Percentiles rank a stretch among this genome's conserved stretches.
These are phyloP conservation scores for Toxotes chatareus DNA, from an alignment of 2,113 vertebrate species.

Conservation along the genomic window DNA sequence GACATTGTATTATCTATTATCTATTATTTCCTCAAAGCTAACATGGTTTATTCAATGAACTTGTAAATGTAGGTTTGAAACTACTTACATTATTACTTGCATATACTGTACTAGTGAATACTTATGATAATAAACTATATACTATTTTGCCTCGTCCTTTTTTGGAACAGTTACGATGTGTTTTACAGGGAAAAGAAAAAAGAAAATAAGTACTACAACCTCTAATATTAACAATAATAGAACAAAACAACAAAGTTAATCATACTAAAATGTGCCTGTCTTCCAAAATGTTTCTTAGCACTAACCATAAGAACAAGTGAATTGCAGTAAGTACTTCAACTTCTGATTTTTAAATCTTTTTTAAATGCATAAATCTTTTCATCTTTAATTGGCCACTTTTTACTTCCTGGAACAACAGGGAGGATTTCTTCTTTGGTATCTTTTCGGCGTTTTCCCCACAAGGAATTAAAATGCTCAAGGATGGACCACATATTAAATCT, in stretches of 20 bases:
- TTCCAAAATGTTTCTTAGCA: not conserved
- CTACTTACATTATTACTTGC: not conserved
- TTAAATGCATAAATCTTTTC: not conserved
- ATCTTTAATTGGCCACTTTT: fast-evolving
- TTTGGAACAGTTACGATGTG: not conserved
- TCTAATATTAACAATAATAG: not conserved
- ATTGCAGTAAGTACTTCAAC: not conserved
- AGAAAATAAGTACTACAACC: not conserved
- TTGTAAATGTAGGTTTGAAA: not conserved
- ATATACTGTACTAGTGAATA: not conserved
- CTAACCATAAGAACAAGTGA: not conserved
- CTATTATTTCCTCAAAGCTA: not conserved
- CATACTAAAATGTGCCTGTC: too few species aligned
- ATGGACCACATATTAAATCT: not conserved
- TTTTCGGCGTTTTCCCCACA: conserved; percentile 15
- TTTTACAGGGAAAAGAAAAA: not conserved
- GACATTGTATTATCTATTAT: not conserved
- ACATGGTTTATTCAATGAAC: not conserved
- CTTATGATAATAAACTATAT: not conserved
- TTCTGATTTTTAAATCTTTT: not conserved
- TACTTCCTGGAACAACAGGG: not conserved
- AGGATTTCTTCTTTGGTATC: not conserved
- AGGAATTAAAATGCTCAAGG: not conserved
- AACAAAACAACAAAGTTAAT: too few species aligned
- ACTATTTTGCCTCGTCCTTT: not conserved